A percentile compares a stretch with the other conserved stretches of the same genome.
These are phyloP conservation scores for Lasioglossum lativentre DNA, from an alignment of 2,888 invertebrate species.

Conservation along the genomic window DNA sequence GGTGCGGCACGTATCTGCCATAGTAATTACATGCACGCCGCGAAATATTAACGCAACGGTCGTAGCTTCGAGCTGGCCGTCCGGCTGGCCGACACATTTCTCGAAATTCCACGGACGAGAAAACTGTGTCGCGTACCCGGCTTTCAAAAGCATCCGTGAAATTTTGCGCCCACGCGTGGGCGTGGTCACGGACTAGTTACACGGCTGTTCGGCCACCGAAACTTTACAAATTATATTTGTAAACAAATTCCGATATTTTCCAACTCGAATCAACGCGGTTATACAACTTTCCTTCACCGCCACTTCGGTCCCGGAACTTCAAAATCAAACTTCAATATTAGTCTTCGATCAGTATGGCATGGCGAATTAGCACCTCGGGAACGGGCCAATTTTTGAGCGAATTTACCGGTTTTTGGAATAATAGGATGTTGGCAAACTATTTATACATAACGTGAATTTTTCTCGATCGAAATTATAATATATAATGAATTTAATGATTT, in stretches of 20 bases:
- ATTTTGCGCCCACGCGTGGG: not conserved
- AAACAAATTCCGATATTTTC: constrained; percentile 5
- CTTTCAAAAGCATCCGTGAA: constrained; percentile 17
- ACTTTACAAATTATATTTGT: constrained; percentile 6
- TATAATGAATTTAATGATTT: too few relatives aligned
- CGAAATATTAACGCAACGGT: constrained; percentile 31
- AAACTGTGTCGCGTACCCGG: constrained; percentile 4
- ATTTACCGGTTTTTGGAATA: too few relatives aligned
- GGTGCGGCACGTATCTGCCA: not conserved
- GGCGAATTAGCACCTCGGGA: too few relatives aligned
- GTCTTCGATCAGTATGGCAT: not conserved
- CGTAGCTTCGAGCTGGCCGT: not conserved
- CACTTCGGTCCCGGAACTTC: not conserved
- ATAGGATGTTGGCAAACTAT: too few relatives aligned
- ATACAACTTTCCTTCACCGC: not conserved
- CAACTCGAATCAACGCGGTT: not conserved
- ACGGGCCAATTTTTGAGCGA: too few relatives aligned
- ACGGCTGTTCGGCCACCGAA: not conserved
- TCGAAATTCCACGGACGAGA: constrained; percentile 18
- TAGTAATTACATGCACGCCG: constrained; percentile 19
- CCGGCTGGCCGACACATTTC: not conserved
- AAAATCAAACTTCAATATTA: not conserved
- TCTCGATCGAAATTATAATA: too few relatives aligned
- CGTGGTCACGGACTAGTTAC: not conserved
- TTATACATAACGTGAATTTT: too few relatives aligned